Base-by-base conservation (phyloP, 2,888 invertebrate species). In the Trisateles emortualis region DNA sequence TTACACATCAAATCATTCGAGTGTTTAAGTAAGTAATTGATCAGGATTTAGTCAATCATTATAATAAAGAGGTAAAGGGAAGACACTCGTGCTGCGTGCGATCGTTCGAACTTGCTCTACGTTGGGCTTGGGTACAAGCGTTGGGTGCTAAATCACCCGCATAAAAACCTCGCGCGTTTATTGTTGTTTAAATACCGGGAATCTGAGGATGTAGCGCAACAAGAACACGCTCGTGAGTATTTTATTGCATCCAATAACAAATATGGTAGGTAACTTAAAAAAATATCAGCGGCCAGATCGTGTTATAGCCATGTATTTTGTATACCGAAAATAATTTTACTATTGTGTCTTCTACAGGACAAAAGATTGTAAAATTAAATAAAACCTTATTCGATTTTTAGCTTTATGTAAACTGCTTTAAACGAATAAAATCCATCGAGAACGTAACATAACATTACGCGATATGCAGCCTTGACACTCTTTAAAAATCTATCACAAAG, bases 151-250 rank as follows among this genome's bases (percentile, higher is more conserved):
- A 79, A 77, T 78, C 76, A 78, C 65, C 38, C 49, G 59, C 61
- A 80, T 76, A 78, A 78, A 72, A 75, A 57, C 54, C 45, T 11
- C 66, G 71, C 68, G 59, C 53, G 54, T 71, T 48, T 74, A 79
- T 81, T 78, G 74, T 76, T 78, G 65, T 68, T 72, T 74, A 77
- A 76, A 76, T 78, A 81, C 78, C 67, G 60, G 63, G 75, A 78
- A 75, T 64, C 56, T 49, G 71, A 48, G 17, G 39, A 52, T 52
- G 38, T 52, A 55, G 29, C 29, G 41, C 40, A 32, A 45, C 19
- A 29, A 35, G 30, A 46, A 39, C 14, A 39, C 30, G 14, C 39
- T 32, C 14, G 33, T 9, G 10, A 19, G 26, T 8, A 11, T 30
- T 64, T 55, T 59, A 59, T 52, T 53, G 58, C 54, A 38, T 41